Conservation (phyloP, 1,140 invertebrate genomes). For the Lycorma delicatula region DNA sequence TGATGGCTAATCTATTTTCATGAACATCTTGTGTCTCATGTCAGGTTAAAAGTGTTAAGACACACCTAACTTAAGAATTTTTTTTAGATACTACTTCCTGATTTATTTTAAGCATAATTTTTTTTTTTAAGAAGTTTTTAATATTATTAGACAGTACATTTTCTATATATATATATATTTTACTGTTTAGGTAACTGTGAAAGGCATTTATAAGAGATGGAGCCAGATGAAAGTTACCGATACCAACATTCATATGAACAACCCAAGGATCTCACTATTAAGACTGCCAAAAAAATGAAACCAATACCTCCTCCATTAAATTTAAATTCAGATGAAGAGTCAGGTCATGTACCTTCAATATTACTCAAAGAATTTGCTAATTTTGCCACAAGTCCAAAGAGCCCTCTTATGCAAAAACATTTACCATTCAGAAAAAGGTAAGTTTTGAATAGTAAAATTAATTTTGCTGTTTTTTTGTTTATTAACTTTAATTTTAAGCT, state of each 20-base stretch:
- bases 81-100: no score
- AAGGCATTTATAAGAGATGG: no score
- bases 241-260: slow-evolving; percentile 16
- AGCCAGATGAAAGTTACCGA: background rate
- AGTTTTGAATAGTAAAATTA: no score
- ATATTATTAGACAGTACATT: no score
- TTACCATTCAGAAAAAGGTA: slow-evolving; percentile 32
- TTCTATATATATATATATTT: no score
- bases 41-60: no score
- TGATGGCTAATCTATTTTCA: no score
- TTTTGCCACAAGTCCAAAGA: slow-evolving; percentile 40
- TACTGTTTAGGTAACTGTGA: no score
- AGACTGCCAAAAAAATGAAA: slow-evolving; percentile 26
- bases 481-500: slow-evolving; percentile 1
- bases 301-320: slow-evolving; percentile 31
- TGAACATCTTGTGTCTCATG: no score
- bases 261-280: slow-evolving; percentile 27
- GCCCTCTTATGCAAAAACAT: slow-evolving; percentile 37
- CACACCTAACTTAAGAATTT: no score
- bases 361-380: slow-evolving; percentile 35
- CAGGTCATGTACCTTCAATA: slow-evolving; percentile 1
- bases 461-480: background rate
- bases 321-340: slow-evolving; percentile 16
- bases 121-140: no score
- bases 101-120: no score